phyloP scores from a whole-genome alignment of 2,797 vertebrate species.

The Schizopygopsis malacanthus region DNA sequence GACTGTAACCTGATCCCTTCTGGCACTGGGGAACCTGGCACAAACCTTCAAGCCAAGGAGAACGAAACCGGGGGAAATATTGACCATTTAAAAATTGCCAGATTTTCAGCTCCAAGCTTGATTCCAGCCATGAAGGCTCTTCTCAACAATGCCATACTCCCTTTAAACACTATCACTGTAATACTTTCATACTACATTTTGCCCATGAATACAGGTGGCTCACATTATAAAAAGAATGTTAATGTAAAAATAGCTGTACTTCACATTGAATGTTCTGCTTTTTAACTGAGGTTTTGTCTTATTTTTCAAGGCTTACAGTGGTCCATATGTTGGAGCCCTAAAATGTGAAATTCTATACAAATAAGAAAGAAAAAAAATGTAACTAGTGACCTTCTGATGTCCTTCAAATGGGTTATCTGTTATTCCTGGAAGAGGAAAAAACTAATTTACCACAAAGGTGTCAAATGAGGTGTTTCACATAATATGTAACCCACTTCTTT shows the following conservation, averaged over 20 bases:
- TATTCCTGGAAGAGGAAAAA: slow-evolving; percentile 11
- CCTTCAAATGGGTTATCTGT: background rate
- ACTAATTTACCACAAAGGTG: background rate
- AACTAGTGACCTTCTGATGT: background rate
- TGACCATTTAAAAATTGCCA: slow-evolving; percentile 65
- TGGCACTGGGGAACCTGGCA: slow-evolving; percentile 66
- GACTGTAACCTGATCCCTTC: slow-evolving; percentile 40
- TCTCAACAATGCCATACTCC: slow-evolving; percentile 51
- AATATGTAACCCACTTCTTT: background rate
- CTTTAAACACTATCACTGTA: slow-evolving; percentile 60
- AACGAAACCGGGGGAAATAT: slow-evolving; percentile 64
- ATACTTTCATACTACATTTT: slow-evolving; percentile 51
- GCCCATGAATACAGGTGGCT: background rate
- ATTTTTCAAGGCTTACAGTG: background rate
- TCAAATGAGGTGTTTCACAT: slow-evolving; percentile 14
- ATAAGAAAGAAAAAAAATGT: background rate
- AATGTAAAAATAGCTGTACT: background rate
- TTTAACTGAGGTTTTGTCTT: background rate
- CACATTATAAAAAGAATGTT: slow-evolving; percentile 25
- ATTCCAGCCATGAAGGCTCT: slow-evolving; percentile 54
- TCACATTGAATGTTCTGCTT: background rate
- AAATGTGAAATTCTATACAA: background rate
- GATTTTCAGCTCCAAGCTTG: slow-evolving; percentile 58
- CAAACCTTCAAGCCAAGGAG: slow-evolving; percentile 48
- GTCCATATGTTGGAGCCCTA: background rate